Evolutionary conservation across 2,113 vertebrate genomes (phyloP).

Genomic region (Alligator mississippiensis): DNA sequence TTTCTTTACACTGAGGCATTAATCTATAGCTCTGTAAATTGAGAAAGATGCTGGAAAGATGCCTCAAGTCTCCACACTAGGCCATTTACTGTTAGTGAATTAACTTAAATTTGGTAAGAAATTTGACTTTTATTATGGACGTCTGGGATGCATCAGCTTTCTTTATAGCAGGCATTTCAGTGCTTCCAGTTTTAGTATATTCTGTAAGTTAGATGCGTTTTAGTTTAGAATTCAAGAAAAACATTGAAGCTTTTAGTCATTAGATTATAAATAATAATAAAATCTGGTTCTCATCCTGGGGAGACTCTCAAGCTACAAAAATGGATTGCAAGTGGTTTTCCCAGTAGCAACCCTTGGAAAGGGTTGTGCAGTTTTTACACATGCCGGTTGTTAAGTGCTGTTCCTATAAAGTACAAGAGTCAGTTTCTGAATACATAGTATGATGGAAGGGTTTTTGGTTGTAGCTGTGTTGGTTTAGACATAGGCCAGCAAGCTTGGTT

Average conservation of each 20-base stretch:
- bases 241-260: not conserved
- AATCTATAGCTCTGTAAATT: not conserved
- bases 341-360: not conserved
- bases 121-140: not conserved
- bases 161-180: not conserved
- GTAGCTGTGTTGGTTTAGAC: too few relatives aligned
- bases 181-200: not conserved
- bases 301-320: not conserved
- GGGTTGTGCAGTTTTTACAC: not conserved
- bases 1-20: not conserved
- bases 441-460: conserved; percentile 52
- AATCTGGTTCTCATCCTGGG: not conserved
- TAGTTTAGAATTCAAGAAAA: conserved; percentile 24
- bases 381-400: conserved; percentile 26
- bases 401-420: conserved; percentile 5
- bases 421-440: not conserved
- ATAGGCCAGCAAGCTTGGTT: too few relatives aligned
- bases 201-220: not conserved
- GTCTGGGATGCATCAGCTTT: not conserved
- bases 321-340: not conserved
- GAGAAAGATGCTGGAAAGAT: not conserved
- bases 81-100: not conserved
- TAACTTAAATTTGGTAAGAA: not conserved
- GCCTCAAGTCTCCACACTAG: not conserved
- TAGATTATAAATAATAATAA: not conserved